Evolutionary conservation across 2,113 vertebrate species (phyloP).

Genomic region (Dascyllus trimaculatus): DNA sequence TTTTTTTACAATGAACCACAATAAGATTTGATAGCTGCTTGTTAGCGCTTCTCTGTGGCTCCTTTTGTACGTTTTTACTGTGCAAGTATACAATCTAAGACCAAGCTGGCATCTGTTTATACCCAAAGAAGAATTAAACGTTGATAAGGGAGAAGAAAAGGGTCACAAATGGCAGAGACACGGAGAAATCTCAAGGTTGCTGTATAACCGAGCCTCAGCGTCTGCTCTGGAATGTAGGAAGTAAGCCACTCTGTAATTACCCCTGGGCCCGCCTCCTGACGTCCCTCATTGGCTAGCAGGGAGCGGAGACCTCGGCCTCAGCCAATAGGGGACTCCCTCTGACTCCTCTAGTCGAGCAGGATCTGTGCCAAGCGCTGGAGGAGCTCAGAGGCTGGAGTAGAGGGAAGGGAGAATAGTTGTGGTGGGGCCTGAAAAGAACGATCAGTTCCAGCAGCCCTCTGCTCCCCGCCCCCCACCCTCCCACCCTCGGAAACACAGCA

Average conservation of each 20-base stretch:
- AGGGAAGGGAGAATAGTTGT: slow-evolving; percentile 63
- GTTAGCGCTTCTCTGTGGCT: too few relatives aligned
- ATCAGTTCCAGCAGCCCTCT: slow-evolving; percentile 51
- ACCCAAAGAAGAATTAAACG: not conserved
- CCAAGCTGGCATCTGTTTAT: too few relatives aligned
- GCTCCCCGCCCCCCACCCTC: not conserved
- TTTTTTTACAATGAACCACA: too few relatives aligned
- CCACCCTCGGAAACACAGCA: slow-evolving; percentile 20
- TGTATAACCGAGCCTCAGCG: slow-evolving; percentile 45
- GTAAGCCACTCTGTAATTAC: slow-evolving; percentile 79
- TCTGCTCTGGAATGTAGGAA: slow-evolving; percentile 76
- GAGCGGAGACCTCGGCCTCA: not conserved
- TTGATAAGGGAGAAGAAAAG: not conserved
- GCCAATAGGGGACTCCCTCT: slow-evolving; percentile 43
- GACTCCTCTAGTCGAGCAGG: slow-evolving; percentile 24
- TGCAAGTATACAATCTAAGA: too few relatives aligned
- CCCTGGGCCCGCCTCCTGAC: slow-evolving; percentile 13
- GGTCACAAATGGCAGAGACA: slow-evolving; percentile 11
- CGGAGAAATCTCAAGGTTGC: slow-evolving; percentile 24
- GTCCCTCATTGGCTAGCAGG: slow-evolving; percentile 53
- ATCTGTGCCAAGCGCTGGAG: slow-evolving; percentile 61
- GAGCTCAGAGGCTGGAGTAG: slow-evolving; percentile 58
- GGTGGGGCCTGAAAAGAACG: slow-evolving; percentile 64
- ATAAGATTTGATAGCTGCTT: too few relatives aligned
- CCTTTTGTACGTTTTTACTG: too few relatives aligned